phyloP scores from a whole-genome alignment of 2,113 vertebrate genomes.

The Upupa epops region DNA sequence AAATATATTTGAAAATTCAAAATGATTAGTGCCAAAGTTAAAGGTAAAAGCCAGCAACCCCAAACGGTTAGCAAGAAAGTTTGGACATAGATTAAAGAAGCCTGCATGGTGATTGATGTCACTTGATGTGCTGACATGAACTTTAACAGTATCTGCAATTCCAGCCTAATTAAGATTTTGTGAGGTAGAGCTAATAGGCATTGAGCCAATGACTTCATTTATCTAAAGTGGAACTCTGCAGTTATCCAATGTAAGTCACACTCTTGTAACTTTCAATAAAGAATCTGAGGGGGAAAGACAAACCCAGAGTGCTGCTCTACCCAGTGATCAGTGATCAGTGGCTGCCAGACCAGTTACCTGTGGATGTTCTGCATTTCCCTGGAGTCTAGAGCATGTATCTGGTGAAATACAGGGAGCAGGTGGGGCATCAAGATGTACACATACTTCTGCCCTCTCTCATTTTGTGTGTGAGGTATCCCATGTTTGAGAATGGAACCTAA shows the following conservation, averaged over 20 bases:
- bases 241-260: not conserved
- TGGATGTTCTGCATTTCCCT: not conserved
- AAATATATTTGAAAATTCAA: not conserved
- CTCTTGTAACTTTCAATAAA: not conserved
- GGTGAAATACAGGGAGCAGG: not conserved
- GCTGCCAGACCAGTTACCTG: not conserved
- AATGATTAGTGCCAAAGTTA: not conserved
- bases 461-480: not conserved
- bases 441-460: not conserved
- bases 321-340: not conserved
- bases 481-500: not conserved
- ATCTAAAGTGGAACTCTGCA: not conserved
- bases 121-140: not conserved
- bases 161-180: constrained; percentile 9
- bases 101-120: not conserved
- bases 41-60: not conserved
- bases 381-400: not conserved
- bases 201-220: constrained; percentile 9
- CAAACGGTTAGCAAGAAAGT: not conserved
- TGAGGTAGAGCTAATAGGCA: not conserved
- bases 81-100: not conserved
- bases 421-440: not conserved
- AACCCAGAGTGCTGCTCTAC: not conserved
- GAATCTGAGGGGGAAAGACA: not conserved
- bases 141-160: not conserved